Percentiles rank a stretch among this genome's conserved stretches.
Conservation (phyloP, 2,797 vertebrate genomes). For the Apogon hyalosoma region DNA sequence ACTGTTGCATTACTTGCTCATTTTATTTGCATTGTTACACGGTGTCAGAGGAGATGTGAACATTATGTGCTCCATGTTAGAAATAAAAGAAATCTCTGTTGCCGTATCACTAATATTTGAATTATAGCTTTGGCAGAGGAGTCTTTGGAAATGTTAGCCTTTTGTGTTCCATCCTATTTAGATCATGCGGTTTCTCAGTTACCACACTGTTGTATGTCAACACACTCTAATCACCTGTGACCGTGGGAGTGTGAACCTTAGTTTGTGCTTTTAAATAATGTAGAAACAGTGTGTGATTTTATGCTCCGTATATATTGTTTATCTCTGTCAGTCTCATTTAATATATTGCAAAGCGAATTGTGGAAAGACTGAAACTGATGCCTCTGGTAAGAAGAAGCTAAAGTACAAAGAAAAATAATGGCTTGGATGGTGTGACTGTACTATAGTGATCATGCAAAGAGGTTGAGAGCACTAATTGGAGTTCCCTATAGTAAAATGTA, state of each 20-base stretch:
- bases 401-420: conserved; percentile 22
- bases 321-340: neutral
- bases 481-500: conserved; percentile 52
- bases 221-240: conserved; percentile 64
- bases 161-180: conserved; percentile 46
- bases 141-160: conserved; percentile 45
- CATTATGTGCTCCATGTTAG: neutral
- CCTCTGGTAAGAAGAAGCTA: conserved; percentile 26
- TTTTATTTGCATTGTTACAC: conserved; percentile 23
- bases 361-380: conserved; percentile 14
- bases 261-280: conserved; percentile 18
- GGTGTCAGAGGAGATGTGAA: neutral
- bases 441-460: conserved; percentile 40
- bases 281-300: neutral
- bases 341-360: neutral
- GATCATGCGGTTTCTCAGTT: conserved; percentile 55
- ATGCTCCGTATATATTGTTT: neutral
- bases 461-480: conserved; percentile 60
- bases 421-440: neutral
- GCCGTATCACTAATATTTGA: conserved; percentile 31
- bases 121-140: conserved; percentile 32
- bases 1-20: conserved; percentile 14
- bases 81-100: conserved; percentile 16
- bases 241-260: conserved; percentile 11
- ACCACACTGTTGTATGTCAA: conserved; percentile 60